Evolutionary conservation across 2,113 vertebrate species (phyloP).

Genomic region (Menidia beryllina): DNA sequence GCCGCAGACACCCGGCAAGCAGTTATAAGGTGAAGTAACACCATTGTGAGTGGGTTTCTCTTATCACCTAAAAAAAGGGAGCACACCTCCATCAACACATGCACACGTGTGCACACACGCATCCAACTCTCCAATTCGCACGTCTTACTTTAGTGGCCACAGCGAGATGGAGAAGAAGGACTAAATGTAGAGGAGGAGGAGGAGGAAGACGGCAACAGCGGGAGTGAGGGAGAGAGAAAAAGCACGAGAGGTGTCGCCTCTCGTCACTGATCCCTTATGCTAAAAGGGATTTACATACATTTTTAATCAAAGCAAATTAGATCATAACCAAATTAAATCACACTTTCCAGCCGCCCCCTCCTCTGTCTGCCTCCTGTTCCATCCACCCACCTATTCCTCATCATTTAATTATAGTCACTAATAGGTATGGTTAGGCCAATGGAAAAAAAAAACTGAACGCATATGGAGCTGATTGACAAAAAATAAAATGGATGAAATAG

Average conservation of each 20-base stretch:
- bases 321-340: constrained; percentile 87
- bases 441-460: constrained; percentile 29
- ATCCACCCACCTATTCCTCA: constrained; percentile 78
- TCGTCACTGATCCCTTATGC: constrained; percentile 81
- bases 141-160: constrained; percentile 60
- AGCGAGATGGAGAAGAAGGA: constrained; percentile 57
- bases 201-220: constrained; percentile 38
- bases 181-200: constrained; percentile 40
- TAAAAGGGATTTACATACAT: constrained; percentile 86
- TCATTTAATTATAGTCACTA: constrained; percentile 81
- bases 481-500: constrained; percentile 15
- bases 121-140: constrained; percentile 53
- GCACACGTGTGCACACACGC: constrained; percentile 48
- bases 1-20: constrained; percentile 46
- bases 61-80: constrained; percentile 34
- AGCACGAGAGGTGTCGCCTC: constrained; percentile 73
- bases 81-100: constrained; percentile 43
- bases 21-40: constrained; percentile 66
- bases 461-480: constrained; percentile 42
- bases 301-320: constrained; percentile 89
- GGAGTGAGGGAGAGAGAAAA: constrained; percentile 41
- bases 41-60: constrained; percentile 59
- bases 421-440: constrained; percentile 69
- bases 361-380: constrained; percentile 74
- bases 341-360: constrained; percentile 80